Percentiles rank a stretch among this genome's conserved stretches.
Conservation (phyloP, 1,140 invertebrate genomes). For the Zaprionus capensis region DNA sequence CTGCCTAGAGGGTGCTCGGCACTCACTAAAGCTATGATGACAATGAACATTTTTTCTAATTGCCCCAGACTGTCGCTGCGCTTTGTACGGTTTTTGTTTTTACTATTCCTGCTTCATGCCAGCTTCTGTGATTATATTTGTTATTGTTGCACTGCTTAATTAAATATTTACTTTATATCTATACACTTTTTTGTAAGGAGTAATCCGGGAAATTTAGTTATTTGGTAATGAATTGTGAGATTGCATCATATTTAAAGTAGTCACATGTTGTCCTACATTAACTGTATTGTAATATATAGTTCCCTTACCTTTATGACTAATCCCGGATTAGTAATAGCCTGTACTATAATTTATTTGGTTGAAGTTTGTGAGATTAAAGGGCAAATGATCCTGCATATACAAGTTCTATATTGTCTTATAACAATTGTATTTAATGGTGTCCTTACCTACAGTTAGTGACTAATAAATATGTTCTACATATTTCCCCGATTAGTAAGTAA, state of each 20-base stretch:
- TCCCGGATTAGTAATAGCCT: neutral
- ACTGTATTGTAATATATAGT: too few relatives aligned
- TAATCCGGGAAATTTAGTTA: too few relatives aligned
- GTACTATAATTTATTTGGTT: neutral
- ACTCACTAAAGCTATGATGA: neutral
- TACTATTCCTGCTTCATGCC: neutral
- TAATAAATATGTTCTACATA: neutral
- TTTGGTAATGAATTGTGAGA: too few relatives aligned
- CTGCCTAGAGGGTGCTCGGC: neutral
- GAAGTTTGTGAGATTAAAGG: too few relatives aligned
- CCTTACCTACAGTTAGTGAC: neutral
- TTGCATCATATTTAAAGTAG: too few relatives aligned
- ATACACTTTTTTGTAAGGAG: neutral
- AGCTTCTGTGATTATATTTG: slow-evolving; percentile 27
- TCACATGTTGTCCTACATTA: too few relatives aligned
- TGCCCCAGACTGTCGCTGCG: slow-evolving; percentile 27
- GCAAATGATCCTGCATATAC: too few relatives aligned
- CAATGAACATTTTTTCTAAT: slow-evolving; percentile 24
- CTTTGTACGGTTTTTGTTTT: slow-evolving; percentile 25
- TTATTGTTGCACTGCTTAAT: slow-evolving; percentile 10
- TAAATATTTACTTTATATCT: slow-evolving; percentile 6
- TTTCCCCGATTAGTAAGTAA: neutral
- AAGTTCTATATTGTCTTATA: too few relatives aligned
- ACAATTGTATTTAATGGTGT: neutral
- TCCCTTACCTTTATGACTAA: neutral